phyloP scores from a whole-genome alignment of 1,140 invertebrate species.

The Lethrus apterus region DNA sequence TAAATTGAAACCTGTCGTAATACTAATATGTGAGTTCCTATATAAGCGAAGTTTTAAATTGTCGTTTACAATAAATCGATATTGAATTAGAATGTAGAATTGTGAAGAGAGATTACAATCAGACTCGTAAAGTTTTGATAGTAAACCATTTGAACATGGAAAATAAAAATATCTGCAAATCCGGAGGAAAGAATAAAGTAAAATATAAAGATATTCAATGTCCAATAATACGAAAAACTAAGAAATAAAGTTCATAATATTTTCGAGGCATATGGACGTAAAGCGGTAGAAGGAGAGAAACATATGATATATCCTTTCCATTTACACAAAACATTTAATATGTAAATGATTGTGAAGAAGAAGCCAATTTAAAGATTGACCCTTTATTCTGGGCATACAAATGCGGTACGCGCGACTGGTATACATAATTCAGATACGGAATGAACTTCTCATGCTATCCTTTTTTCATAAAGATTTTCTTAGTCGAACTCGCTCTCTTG shows the following conservation, averaged over 20 bases:
- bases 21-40: no score
- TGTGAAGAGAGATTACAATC: no score
- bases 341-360: constrained; percentile 16
- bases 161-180: no score
- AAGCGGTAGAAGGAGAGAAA: background rate
- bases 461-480: constrained; percentile 15
- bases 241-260: constrained; percentile 6
- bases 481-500: constrained; percentile 4
- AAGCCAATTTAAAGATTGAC: constrained; percentile 14
- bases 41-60: no score
- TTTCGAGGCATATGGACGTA: constrained; percentile 1
- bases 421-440: constrained; percentile 19
- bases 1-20: no score
- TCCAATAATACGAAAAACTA: no score
- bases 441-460: constrained; percentile 17
- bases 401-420: constrained; percentile 13
- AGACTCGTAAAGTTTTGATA: no score
- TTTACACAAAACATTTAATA: constrained; percentile 22
- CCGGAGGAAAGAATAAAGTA: no score
- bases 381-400: constrained; percentile 16
- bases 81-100: no score
- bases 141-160: no score
- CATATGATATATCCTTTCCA: constrained; percentile 10
- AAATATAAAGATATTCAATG: no score
- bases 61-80: no score